A percentile compares a stretch with the other conserved stretches of the same genome.
phyloP scores from a whole-genome alignment of 2,888 invertebrate species.

The Perithous albicinctus region DNA sequence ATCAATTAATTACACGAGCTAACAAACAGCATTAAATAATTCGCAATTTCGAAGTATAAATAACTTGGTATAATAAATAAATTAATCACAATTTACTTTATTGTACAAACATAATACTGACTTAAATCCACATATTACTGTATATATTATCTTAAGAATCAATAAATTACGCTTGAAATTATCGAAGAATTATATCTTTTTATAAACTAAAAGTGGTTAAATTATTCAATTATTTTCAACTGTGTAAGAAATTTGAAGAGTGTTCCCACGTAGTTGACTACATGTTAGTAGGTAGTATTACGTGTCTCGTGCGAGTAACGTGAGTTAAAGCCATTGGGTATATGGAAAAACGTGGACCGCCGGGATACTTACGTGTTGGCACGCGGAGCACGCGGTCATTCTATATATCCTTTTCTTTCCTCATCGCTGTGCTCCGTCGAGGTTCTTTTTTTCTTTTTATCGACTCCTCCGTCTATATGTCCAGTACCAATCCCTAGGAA shows the following conservation, averaged over 20 bases:
- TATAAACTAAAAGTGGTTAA: neutral
- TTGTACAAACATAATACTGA: too few relatives aligned
- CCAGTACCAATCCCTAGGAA: conserved; percentile 48
- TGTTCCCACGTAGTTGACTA: conserved; percentile 49
- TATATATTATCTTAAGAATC: neutral
- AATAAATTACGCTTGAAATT: conserved; percentile 1
- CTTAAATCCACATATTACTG: neutral
- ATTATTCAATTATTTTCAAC: conserved; percentile 17
- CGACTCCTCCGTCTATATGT: conserved; percentile 24
- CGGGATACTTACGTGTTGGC: conserved; percentile 66
- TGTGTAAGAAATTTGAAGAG: conserved; percentile 30
- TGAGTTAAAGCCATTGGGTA: conserved; percentile 40
- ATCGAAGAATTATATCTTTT: neutral
- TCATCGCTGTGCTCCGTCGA: conserved; percentile 38
- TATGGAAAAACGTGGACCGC: conserved; percentile 34
- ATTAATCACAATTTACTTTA: too few relatives aligned
- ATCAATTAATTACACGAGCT: neutral
- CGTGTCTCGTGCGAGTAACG: conserved; percentile 51
- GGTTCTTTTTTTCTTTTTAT: conserved; percentile 40
- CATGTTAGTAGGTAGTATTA: conserved; percentile 35
- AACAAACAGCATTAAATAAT: neutral
- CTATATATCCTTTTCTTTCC: conserved; percentile 48
- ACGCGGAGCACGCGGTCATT: conserved; percentile 66
- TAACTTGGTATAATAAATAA: too few relatives aligned
- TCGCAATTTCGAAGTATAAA: too few relatives aligned